Conservation (phyloP, 2,888 invertebrate genomes). For the Nemotelus nigrinus region DNA sequence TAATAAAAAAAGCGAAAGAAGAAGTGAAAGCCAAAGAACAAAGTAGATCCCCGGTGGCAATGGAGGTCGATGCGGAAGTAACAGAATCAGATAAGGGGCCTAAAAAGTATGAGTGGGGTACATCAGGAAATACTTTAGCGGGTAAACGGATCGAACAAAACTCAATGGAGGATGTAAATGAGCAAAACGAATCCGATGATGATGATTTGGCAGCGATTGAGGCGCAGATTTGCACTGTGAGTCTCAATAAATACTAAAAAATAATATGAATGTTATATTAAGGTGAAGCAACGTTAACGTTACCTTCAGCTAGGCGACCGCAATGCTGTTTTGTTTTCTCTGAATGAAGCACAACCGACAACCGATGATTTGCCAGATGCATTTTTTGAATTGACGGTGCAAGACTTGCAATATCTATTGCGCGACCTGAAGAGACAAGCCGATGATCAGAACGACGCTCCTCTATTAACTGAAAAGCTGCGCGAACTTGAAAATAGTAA, state of each 20-base stretch:
- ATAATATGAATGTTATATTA: background rate
- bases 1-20: constrained; percentile 58
- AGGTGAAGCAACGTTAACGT: background rate
- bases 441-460: constrained; percentile 75
- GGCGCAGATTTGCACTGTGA: constrained; percentile 50
- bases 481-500: constrained; percentile 71
- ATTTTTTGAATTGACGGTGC: constrained; percentile 86
- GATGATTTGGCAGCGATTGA: constrained; percentile 49
- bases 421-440: constrained; percentile 76
- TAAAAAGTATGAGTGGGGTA: constrained; percentile 59
- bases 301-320: constrained; percentile 74
- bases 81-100: constrained; percentile 21
- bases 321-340: constrained; percentile 78
- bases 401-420: constrained; percentile 81
- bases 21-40: constrained; percentile 36
- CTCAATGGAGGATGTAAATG: constrained; percentile 46
- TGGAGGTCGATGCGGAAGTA: constrained; percentile 30
- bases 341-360: constrained; percentile 70
- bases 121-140: constrained; percentile 34
- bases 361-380: constrained; percentile 82
- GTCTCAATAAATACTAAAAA: background rate
- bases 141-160: constrained; percentile 17
- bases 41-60: background rate
- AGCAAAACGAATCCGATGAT: constrained; percentile 50
- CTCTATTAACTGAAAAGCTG: constrained; percentile 75